Evolutionary conservation across 2,797 vertebrate species (phyloP).

Genomic region (Amblyopsis hoosieri): DNA sequence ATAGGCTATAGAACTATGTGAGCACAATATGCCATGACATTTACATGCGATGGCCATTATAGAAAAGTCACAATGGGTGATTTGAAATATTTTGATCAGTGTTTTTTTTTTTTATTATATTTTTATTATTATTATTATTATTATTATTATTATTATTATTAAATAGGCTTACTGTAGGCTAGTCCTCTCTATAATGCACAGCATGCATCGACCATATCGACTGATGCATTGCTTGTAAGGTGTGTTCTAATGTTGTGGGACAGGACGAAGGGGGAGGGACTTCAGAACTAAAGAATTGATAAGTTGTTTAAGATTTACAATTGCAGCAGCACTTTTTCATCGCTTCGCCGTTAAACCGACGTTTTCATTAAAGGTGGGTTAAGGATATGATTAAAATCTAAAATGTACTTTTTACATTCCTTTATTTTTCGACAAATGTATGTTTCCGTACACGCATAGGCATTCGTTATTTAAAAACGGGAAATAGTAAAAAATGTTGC

Average conservation of each 20-base stretch:
- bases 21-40: neutral
- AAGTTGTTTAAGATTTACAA: conserved; percentile 5
- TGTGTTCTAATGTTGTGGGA: neutral
- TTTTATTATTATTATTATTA: too few species aligned
- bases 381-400: conserved; percentile 6
- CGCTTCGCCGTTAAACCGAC: neutral
- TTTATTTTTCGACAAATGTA: neutral
- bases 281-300: neutral
- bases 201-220: neutral
- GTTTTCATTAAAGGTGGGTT: conserved; percentile 30
- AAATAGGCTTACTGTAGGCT: too few species aligned
- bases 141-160: too few species aligned
- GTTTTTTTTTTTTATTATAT: too few species aligned
- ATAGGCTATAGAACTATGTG: neutral
- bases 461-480: too few species aligned
- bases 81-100: too few species aligned
- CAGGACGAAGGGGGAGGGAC: conserved; percentile 15
- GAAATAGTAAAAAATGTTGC: too few species aligned
- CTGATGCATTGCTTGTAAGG: neutral
- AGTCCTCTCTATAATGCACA: too few species aligned
- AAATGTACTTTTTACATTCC: neutral
- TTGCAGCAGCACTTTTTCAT: neutral
- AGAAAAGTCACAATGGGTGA: too few species aligned
- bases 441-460: too few species aligned
- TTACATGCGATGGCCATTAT: conserved; percentile 1